Evolutionary conservation across 2,888 invertebrate species (phyloP).

Genomic region (Amblyjoppa proteus): DNA sequence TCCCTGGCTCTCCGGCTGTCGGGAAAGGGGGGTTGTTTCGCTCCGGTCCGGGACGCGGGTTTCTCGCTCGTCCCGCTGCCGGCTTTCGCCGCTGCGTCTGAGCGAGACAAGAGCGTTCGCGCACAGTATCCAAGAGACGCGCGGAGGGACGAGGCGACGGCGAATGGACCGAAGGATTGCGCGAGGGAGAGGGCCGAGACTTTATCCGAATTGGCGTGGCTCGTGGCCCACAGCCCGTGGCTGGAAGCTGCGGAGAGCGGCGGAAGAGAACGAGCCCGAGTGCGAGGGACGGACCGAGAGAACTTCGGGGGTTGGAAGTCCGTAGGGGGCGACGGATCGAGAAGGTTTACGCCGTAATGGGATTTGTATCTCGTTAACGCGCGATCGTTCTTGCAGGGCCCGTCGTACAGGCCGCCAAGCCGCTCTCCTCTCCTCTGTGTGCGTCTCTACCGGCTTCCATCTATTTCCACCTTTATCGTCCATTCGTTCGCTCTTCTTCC

Average conservation of each 20-base stretch:
- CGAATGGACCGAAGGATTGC: conserved; percentile 33
- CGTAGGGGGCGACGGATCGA: conserved; percentile 84
- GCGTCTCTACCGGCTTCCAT: conserved; percentile 47
- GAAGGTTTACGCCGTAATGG: conserved; percentile 84
- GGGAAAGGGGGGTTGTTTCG: conserved; percentile 62
- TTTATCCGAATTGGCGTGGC: conserved; percentile 84
- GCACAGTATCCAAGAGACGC: conserved; percentile 46
- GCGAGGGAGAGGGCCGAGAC: conserved; percentile 71
- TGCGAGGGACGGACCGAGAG: conserved; percentile 45
- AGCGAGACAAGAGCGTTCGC: conserved; percentile 51
- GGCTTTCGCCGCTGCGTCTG: conserved; percentile 40
- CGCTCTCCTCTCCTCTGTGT: conserved; percentile 63
- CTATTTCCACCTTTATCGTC: conserved; percentile 63
- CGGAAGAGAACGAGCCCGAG: conserved; percentile 33
- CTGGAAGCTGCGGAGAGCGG: conserved; percentile 62
- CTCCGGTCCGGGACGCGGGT: conserved; percentile 65
- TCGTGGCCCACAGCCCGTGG: conserved; percentile 81
- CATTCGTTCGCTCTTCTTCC: conserved; percentile 55
- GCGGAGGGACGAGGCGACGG: conserved; percentile 40
- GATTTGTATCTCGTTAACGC: conserved; percentile 85
- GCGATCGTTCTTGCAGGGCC: conserved; percentile 83
- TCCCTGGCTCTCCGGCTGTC: conserved; percentile 82
- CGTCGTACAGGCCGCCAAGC: conserved; percentile 78
- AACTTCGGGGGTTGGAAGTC: conserved; percentile 77
- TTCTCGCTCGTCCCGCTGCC: conserved; percentile 9